Conservation (phyloP, 2,888 invertebrate genomes). For the Cenopis cana region DNA sequence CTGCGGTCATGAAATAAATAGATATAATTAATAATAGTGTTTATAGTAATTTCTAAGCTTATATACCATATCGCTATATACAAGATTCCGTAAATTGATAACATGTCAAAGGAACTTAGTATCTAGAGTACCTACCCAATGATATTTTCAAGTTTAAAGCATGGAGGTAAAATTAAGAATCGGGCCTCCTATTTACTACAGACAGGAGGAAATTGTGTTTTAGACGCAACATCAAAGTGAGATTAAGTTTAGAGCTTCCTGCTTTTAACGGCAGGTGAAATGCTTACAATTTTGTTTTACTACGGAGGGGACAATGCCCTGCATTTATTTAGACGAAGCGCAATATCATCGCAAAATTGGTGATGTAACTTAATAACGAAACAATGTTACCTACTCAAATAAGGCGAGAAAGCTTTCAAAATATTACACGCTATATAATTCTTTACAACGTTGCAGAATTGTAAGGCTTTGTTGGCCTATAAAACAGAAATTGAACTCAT, state of each 20-base stretch:
- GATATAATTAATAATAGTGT: neutral
- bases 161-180: slow-evolving; percentile 30
- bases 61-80: neutral
- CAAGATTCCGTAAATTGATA: slow-evolving; percentile 11
- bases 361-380: slow-evolving; percentile 35
- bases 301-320: slow-evolving; percentile 30
- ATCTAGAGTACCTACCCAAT: no score
- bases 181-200: slow-evolving; percentile 47
- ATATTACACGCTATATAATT: slow-evolving; percentile 19
- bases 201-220: slow-evolving; percentile 51
- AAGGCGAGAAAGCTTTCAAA: slow-evolving; percentile 26
- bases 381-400: slow-evolving; percentile 39
- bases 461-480: slow-evolving; percentile 3
- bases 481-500: neutral
- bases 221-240: slow-evolving; percentile 49
- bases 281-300: slow-evolving; percentile 38
- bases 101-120: slow-evolving; percentile 4
- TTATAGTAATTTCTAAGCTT: neutral
- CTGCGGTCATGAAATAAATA: neutral
- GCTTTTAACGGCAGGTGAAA: slow-evolving; percentile 40
- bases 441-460: slow-evolving; percentile 10
- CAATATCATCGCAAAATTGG: slow-evolving; percentile 30
- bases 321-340: slow-evolving; percentile 13
- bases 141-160: slow-evolving; percentile 25
- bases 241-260: slow-evolving; percentile 43